Evolutionary conservation across 1,140 invertebrate species (phyloP).

Genomic region (Lepidurus packardi): DNA sequence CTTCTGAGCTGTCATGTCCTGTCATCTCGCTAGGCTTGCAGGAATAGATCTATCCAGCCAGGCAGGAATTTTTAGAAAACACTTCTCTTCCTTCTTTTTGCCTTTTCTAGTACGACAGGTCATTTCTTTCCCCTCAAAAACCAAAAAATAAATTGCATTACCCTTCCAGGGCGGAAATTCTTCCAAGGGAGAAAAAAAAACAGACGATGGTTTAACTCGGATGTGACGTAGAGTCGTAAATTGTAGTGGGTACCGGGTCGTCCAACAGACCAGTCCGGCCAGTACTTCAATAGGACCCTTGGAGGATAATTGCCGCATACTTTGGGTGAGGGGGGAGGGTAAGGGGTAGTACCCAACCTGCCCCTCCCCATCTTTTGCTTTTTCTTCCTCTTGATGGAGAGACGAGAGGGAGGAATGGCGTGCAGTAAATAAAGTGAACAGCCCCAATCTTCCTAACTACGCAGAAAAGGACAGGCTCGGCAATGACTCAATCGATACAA

Average conservation of each 20-base stretch:
- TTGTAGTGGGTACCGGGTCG: background rate
- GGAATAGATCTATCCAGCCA: constrained; percentile 14
- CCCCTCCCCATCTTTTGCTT: no score
- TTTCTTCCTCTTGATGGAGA: no score
- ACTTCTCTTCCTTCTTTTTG: background rate
- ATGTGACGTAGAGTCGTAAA: background rate
- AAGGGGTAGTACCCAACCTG: no score
- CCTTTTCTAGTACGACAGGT: background rate
- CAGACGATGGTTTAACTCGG: background rate
- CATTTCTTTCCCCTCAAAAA: constrained; percentile 4
- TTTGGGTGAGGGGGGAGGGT: no score
- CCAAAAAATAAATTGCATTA: background rate
- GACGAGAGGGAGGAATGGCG: no score
- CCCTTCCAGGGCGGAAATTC: background rate
- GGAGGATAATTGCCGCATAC: no score
- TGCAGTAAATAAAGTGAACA: no score
- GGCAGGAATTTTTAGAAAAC: background rate
- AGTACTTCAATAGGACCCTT: no score
- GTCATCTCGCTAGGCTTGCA: constrained; percentile 2
- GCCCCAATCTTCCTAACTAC: background rate
- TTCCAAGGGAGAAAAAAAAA: background rate
- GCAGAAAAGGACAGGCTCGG: background rate
- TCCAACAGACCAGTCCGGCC: no score
- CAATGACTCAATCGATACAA: background rate
- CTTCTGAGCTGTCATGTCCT: constrained; percentile 6